These are phyloP conservation scores for Ailuropoda melanoleuca DNA, from an alignment of 2,113 vertebrate species.

Conservation along the genomic window DNA sequence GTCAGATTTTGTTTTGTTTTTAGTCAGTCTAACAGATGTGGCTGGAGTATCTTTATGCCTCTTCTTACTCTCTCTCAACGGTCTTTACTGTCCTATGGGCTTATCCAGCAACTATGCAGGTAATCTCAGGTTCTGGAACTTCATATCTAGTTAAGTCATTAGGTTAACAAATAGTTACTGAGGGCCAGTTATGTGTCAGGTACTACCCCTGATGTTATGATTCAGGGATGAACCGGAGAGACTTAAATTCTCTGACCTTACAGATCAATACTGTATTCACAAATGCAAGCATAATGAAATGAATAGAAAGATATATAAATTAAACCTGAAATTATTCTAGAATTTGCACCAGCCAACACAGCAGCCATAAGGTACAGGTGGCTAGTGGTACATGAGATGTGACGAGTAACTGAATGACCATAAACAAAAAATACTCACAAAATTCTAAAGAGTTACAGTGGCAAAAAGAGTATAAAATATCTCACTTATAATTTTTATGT, in stretches of 20 bases:
- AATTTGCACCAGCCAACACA: background rate
- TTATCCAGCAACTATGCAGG: background rate
- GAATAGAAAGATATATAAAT: background rate
- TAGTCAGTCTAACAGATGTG: background rate
- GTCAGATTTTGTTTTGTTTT: background rate
- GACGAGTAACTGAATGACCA: background rate
- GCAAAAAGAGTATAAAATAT: background rate
- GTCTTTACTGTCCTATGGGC: background rate
- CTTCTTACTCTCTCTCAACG: background rate
- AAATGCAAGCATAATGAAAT: background rate
- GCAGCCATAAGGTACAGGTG: background rate
- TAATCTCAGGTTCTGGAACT: background rate
- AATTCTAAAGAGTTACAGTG: background rate
- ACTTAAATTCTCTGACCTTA: background rate
- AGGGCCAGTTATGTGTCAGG: background rate
- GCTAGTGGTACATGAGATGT: background rate
- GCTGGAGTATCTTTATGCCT: background rate
- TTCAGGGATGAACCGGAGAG: background rate
- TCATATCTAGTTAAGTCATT: background rate
- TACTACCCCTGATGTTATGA: background rate
- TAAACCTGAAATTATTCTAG: background rate
- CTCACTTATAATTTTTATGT: background rate
- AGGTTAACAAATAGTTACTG: background rate
- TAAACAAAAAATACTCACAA: background rate
- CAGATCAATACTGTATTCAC: background rate